phyloP scores from a whole-genome alignment of 2,888 invertebrate genomes.

The Drosophila paramelanica region DNA sequence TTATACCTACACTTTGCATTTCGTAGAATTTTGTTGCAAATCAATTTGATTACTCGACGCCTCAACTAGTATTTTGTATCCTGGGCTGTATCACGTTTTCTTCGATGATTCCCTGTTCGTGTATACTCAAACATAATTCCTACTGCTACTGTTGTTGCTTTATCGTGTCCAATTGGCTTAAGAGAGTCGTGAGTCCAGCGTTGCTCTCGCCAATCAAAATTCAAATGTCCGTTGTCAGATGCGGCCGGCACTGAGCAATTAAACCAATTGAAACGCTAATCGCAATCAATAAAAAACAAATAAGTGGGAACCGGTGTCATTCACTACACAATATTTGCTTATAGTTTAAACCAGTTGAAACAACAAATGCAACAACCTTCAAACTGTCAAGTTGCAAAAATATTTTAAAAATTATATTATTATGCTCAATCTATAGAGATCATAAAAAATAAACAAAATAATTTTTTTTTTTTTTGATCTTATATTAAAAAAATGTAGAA shows the following conservation, averaged over 20 bases:
- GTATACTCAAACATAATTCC: slow-evolving; percentile 13
- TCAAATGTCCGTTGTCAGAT: slow-evolving; percentile 19
- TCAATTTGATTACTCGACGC: slow-evolving; percentile 53
- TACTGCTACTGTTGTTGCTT: background rate
- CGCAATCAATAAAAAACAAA: slow-evolving; percentile 26
- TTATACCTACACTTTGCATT: slow-evolving; percentile 1
- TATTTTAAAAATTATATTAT: no score
- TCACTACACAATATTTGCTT: background rate
- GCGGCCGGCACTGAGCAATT: slow-evolving; percentile 15
- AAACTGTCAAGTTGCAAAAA: no score
- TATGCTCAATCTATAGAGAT: no score
- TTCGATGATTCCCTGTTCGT: slow-evolving; percentile 13
- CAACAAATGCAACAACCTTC: no score
- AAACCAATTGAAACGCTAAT: slow-evolving; percentile 24
- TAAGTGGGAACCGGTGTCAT: background rate
- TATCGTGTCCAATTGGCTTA: slow-evolving; percentile 8
- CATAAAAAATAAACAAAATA: no score
- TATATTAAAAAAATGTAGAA: no score
- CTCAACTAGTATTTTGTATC: slow-evolving; percentile 7
- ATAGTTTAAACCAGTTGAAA: background rate
- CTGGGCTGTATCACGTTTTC: slow-evolving; percentile 28
- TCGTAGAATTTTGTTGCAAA: slow-evolving; percentile 36
- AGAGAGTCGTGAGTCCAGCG: slow-evolving; percentile 15
- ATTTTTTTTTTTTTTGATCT: no score
- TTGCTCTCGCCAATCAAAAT: slow-evolving; percentile 10